A percentile compares a stretch with the other conserved stretches of the same genome.
phyloP scores from a whole-genome alignment of 2,888 invertebrate genomes.

The Pteria penguin region DNA sequence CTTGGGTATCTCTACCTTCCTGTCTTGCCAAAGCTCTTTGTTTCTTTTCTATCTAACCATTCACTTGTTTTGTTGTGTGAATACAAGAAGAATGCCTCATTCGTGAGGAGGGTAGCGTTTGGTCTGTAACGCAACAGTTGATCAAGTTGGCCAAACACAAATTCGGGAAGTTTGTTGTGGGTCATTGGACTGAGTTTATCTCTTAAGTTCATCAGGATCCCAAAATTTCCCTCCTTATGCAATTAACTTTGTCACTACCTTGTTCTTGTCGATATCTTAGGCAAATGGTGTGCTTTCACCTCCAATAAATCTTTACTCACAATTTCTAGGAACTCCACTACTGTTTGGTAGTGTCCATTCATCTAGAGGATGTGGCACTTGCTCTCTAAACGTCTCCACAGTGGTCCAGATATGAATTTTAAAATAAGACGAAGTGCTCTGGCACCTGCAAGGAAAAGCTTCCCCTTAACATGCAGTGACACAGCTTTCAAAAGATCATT shows the following conservation, averaged over 20 bases:
- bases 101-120: conserved; percentile 44
- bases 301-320: background rate
- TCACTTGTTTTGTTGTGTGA: conserved; percentile 44
- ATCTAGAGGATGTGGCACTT: background rate
- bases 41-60: conserved; percentile 41
- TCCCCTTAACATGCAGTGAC: conserved; percentile 34
- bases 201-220: conserved; percentile 13
- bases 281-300: conserved; percentile 19
- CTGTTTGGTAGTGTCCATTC: conserved; percentile 8
- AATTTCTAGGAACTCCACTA: conserved; percentile 9
- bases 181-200: conserved; percentile 37
- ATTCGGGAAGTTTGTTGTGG: conserved; percentile 48
- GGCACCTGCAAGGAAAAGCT: conserved; percentile 32
- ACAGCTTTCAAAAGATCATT: conserved; percentile 43
- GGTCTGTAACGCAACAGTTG: conserved; percentile 41
- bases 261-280: background rate
- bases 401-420: conserved; percentile 5
- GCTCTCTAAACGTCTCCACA: conserved; percentile 7
- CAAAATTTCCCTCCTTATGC: conserved; percentile 31
- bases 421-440: conserved; percentile 23
- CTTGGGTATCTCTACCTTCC: conserved; percentile 37
- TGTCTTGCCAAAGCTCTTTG: conserved; percentile 33
- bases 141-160: conserved; percentile 47
- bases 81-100: conserved; percentile 47
- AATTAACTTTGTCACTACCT: background rate